Conservation (phyloP, 2,113 vertebrate genomes). For the Elachura formosa region DNA sequence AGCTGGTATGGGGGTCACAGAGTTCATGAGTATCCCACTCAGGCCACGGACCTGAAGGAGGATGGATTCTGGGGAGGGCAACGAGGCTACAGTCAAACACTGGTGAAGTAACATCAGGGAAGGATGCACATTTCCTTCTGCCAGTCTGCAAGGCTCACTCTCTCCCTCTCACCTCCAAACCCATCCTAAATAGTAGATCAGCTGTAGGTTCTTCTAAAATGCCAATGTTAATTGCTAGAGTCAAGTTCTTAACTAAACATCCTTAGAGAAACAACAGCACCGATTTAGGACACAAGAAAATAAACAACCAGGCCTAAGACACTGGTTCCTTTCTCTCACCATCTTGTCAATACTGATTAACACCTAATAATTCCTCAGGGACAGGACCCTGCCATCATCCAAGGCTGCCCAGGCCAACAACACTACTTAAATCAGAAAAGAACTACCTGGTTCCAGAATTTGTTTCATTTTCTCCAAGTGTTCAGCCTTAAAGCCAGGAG, state of each 20-base stretch:
- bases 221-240: neutral
- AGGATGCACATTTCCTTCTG: fast-evolving
- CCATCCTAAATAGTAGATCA: neutral
- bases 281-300: neutral
- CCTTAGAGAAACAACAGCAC: neutral
- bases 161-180: neutral
- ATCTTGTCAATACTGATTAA: neutral
- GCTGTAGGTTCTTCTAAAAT: neutral
- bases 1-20: constrained; percentile 75
- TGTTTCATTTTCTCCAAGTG: neutral
- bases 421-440: neutral
- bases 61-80: constrained; percentile 74
- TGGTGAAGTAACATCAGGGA: neutral
- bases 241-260: neutral
- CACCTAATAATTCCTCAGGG: neutral
- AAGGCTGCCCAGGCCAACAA: neutral
- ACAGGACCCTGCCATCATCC: neutral
- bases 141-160: neutral
- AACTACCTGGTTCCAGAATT: neutral
- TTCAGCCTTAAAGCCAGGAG: neutral
- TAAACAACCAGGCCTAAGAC: neutral
- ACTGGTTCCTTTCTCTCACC: neutral
- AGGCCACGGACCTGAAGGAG: constrained; percentile 84
- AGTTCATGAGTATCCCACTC: constrained; percentile 75
- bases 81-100: neutral